A percentile compares a stretch with the other conserved stretches of the same genome.
Evolutionary conservation across 2,113 vertebrate genomes (phyloP).

Genomic region (Maccullochella peelii): DNA sequence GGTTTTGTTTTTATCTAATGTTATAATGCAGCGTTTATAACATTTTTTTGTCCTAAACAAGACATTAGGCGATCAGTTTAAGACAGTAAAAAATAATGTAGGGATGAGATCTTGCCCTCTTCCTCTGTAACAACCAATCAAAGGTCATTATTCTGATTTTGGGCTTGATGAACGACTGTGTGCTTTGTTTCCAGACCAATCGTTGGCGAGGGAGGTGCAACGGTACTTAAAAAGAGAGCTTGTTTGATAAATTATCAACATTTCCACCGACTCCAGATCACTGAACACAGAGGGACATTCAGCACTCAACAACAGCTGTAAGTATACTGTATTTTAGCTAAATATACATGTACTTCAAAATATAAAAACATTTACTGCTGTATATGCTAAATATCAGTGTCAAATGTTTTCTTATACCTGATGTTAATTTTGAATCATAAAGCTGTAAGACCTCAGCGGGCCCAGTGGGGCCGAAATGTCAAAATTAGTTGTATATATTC

Average conservation of each 20-base stretch:
- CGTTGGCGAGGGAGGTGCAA: slow-evolving; percentile 69
- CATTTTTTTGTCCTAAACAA: background rate
- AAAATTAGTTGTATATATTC: background rate
- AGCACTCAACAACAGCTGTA: slow-evolving; percentile 25
- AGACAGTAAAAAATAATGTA: background rate
- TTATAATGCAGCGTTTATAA: background rate
- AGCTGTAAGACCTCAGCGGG: background rate
- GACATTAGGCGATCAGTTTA: background rate
- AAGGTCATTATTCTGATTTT: slow-evolving; percentile 46
- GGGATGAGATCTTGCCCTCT: background rate
- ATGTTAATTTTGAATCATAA: background rate
- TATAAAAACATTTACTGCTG: background rate
- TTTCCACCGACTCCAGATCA: slow-evolving; percentile 49
- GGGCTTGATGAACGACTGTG: slow-evolving; percentile 45
- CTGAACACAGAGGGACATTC: slow-evolving; percentile 29
- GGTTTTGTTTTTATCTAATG: background rate
- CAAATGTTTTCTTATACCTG: background rate
- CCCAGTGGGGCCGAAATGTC: background rate
- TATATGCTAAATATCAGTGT: background rate
- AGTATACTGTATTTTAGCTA: slow-evolving; percentile 38
- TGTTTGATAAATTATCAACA: slow-evolving; percentile 60
- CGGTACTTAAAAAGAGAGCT: slow-evolving; percentile 54
- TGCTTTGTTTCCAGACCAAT: slow-evolving; percentile 71
- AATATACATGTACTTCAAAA: background rate
- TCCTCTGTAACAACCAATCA: slow-evolving; percentile 61